Percentiles rank a stretch among this genome's conserved stretches.
These are phyloP conservation scores for Sarcophaga variegata DNA, from an alignment of 2,888 invertebrate genomes.

Conservation along the genomic window DNA sequence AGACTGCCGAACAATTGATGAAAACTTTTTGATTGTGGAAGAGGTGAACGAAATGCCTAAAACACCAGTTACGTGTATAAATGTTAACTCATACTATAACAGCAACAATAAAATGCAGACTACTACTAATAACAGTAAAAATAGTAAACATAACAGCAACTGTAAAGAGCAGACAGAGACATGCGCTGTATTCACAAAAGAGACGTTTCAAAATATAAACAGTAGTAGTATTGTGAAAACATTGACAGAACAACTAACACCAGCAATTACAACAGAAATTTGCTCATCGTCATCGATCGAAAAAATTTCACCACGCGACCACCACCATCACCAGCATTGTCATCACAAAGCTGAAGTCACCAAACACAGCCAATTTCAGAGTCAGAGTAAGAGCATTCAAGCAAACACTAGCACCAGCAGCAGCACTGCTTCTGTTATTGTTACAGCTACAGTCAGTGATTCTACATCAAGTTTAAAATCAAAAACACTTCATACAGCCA, in stretches of 20 bases:
- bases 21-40: constrained; percentile 40
- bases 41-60: constrained; percentile 61
- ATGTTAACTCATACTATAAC: constrained; percentile 48
- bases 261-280: constrained; percentile 36
- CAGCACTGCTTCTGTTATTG: constrained; percentile 41
- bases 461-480: constrained; percentile 30
- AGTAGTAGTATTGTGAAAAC: constrained; percentile 35
- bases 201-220: constrained; percentile 55
- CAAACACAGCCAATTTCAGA: constrained; percentile 26
- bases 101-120: neutral
- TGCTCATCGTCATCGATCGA: constrained; percentile 71
- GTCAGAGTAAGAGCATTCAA: neutral
- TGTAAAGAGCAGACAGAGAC: constrained; percentile 54
- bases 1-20: constrained; percentile 13
- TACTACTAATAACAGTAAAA: constrained; percentile 28
- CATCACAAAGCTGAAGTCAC: constrained; percentile 58
- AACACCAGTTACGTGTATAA: constrained; percentile 67
- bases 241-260: constrained; percentile 31
- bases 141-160: constrained; percentile 30
- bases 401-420: neutral
- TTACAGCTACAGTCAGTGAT: constrained; percentile 54
- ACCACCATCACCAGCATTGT: constrained; percentile 66
- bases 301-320: constrained; percentile 71
- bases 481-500: constrained; percentile 37
- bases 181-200: constrained; percentile 60